phyloP scores from a whole-genome alignment of 2,797 vertebrate genomes.

The Notoglanidium macrostoma region DNA sequence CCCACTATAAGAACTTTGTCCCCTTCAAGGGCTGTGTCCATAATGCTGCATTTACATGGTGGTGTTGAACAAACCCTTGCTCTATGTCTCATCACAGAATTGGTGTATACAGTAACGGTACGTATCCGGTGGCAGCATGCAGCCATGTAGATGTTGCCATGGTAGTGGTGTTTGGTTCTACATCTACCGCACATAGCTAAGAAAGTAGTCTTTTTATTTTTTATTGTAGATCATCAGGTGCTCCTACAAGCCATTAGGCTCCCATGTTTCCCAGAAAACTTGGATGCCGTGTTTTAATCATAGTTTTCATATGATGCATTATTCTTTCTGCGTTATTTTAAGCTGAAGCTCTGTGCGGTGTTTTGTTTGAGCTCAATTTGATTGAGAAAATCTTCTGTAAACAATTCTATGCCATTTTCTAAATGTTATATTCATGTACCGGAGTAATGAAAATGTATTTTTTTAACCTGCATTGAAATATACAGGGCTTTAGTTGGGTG shows the following conservation, averaged over 20 bases:
- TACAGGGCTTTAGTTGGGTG: neutral
- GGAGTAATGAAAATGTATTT: slow-evolving; percentile 14
- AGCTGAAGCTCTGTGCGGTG: slow-evolving; percentile 10
- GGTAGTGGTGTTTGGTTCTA: neutral
- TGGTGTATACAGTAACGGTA: slow-evolving; percentile 1
- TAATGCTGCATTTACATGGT: slow-evolving; percentile 7
- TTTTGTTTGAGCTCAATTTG: neutral
- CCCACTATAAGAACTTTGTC: neutral
- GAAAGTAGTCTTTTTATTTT: neutral
- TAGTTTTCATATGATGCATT: neutral
- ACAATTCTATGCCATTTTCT: slow-evolving; percentile 9
- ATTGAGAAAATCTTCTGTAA: neutral
- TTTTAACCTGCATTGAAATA: slow-evolving; percentile 3
- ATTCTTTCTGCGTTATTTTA: neutral
- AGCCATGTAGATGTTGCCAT: slow-evolving; percentile 5
- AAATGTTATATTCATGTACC: slow-evolving; percentile 2
- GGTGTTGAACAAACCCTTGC: neutral
- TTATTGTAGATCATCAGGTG: neutral
- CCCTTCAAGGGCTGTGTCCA: neutral
- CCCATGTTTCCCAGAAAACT: neutral
- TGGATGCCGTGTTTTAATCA: neutral
- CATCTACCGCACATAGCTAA: neutral
- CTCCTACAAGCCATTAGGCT: neutral
- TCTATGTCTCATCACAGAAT: neutral
- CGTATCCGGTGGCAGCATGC: neutral